Evolutionary conservation across 2,888 invertebrate species (phyloP), one percentile per base, ranked within the genome.

Genomic region (Tetragonula carbonaria): DNA sequence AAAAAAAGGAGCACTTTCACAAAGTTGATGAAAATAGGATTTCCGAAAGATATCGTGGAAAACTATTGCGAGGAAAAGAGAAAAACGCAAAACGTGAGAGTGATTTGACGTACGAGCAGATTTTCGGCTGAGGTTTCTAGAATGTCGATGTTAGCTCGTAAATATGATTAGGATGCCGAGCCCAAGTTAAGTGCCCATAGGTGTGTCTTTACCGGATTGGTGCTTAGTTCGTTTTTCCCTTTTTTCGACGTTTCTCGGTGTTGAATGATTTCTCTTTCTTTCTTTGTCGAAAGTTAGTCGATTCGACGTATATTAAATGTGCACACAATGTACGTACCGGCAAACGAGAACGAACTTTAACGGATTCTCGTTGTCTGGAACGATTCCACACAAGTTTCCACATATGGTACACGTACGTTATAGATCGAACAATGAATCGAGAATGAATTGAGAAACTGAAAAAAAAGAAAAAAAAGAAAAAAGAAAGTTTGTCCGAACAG

Each of bases 101-200:
- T 74, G 76, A 79, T 80, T 76, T 77, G 68, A 74, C 72, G 75
- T 73, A 67, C 80, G 57, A 83, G 78, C 84, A 78, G 86, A 78
- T 89, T 74, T 80, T 62, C 82, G 83, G 82, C 80, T 78, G 70
- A 74, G 82, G 83, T 90, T 86, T 87, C 82, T 87, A 91, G 88
- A 90, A 90, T 91, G 88, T 92, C 92, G 89, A 89, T 92, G 92
- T 92, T 91, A 92, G 92, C 82, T 91, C 87, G 89, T 91, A 87
- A 91, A 90, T 87, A 91, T 88, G 87, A 91, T 91, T 90, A 91
- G 90, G 89, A 90, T 91, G 91, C 88, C 90, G 87, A 91, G 91
- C 88, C 88, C 88, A 90, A 90, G 90, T 89, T 92, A 86, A 91
- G 91, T 91, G 91, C 91, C 91, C 89, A 91, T 91, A 92, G 90